Evolutionary conservation across 2,113 vertebrate genomes (phyloP), one percentile per base, ranked within the genome.

Genomic region (Saguinus midas): DNA sequence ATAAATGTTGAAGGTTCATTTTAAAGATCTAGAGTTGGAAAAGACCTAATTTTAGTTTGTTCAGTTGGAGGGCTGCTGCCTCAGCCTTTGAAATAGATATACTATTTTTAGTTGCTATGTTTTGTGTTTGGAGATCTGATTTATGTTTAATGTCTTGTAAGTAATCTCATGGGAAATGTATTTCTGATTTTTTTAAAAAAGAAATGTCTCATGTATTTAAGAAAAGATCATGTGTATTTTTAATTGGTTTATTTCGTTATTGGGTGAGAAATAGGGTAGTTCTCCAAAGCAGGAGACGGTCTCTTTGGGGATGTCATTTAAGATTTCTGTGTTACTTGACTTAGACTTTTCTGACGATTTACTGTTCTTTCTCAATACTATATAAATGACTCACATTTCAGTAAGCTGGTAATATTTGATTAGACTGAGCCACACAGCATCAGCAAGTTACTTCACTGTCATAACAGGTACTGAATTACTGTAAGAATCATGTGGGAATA

Each of bases 281-380:
- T 55, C 23, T 93, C 94, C 2, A 1, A 23, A 16, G 95, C 25
- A 1, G 90, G 72, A 90, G 0, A 86, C 35, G 70, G 17, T 75
- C 80, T 45, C 57, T 89, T 76, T 87, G 94, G 43, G 43, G 58
- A 92, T 78, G 50, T 21, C 43, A 0, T 85, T 96, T 72, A 90
- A n/a, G 92, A 84, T 94, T 96, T 57, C 61, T 32, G 91, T 66
- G 10, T 2, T 58, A 87, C 29, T 93, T 75, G 92, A 97, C 96
- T 88, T 66, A 72, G 89, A 94, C 95, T 84, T 97, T 96, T 84
- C 82, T 96, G 95, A 96, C 96, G 92, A 97, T 97, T 89, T 96
- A 32, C 48, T 45, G 40, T 40, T 85, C 78, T 37, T 85, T 75
- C 29, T 95, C 64, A 72, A 12, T 72, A 79, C 76, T 66, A 0